Percentiles rank a stretch among this genome's conserved stretches.
These are phyloP conservation scores for Uria aalge DNA, from an alignment of 2,113 vertebrate genomes.

Conservation along the genomic window DNA sequence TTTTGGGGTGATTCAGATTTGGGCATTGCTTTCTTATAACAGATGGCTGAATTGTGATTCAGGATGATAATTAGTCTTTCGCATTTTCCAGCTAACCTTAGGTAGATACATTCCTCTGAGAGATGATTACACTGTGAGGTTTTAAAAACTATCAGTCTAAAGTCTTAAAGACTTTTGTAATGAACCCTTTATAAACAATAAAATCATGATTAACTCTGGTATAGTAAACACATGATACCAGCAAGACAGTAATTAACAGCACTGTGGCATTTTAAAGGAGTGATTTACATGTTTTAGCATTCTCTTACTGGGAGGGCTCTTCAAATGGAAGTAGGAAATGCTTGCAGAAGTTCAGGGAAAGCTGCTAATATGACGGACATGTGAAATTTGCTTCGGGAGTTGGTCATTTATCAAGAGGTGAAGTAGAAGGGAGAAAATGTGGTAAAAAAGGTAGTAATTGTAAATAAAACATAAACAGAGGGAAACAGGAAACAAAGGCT, in stretches of 20 bases:
- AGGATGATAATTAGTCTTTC: slow-evolving; percentile 50
- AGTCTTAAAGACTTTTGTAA: slow-evolving; percentile 27
- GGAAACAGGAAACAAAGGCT: not conserved
- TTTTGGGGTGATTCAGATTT: slow-evolving; percentile 1
- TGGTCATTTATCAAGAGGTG: not conserved
- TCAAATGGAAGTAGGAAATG: not conserved
- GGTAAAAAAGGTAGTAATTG: not conserved
- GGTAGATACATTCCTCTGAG: slow-evolving; percentile 38
- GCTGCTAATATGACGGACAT: not conserved
- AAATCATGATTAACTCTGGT: slow-evolving; percentile 1
- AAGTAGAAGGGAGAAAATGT: not conserved
- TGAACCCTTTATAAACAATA: slow-evolving; percentile 43
- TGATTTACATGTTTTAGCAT: slow-evolving; percentile 17
- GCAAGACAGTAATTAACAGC: slow-evolving; percentile 2
- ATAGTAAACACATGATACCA: not conserved
- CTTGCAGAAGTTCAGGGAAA: not conserved
- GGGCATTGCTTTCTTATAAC: not conserved
- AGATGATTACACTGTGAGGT: slow-evolving; percentile 8
- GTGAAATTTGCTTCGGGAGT: not conserved
- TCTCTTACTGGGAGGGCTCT: not conserved
- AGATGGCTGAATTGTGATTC: slow-evolving; percentile 43
- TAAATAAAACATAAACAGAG: slow-evolving; percentile 13
- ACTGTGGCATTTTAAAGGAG: not conserved
- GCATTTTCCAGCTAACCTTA: slow-evolving; percentile 57
- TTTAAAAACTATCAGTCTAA: slow-evolving; percentile 40